phyloP scores from a whole-genome alignment of 2,888 invertebrate genomes.

The Bugulina stolonifera region DNA sequence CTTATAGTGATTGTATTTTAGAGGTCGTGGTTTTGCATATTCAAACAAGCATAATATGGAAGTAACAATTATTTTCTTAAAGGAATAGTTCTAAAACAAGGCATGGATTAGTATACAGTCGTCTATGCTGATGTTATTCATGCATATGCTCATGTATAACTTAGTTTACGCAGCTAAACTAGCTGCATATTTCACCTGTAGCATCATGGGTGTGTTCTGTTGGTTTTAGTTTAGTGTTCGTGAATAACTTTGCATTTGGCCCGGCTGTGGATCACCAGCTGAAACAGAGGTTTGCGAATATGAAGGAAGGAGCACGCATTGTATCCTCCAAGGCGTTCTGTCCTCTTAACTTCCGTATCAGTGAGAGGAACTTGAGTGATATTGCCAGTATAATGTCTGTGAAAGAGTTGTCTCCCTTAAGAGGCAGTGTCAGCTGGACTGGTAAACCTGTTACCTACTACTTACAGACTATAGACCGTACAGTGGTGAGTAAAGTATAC shows the following conservation, averaged over 20 bases:
- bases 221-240: conserved; percentile 84
- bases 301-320: conserved; percentile 77
- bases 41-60: background rate
- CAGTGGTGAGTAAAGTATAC: conserved; percentile 57
- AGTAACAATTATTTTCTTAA: too few relatives aligned
- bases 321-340: conserved; percentile 98
- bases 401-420: conserved; percentile 86
- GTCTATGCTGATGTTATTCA: too few relatives aligned
- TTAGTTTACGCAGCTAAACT: too few relatives aligned
- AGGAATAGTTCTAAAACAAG: too few relatives aligned
- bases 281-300: conserved; percentile 90
- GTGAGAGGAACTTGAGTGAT: conserved; percentile 91
- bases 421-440: conserved; percentile 97
- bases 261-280: conserved; percentile 93
- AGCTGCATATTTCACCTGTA: too few relatives aligned
- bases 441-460: conserved; percentile 98
- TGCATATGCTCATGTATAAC: too few relatives aligned
- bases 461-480: conserved; percentile 94
- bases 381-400: conserved; percentile 99
- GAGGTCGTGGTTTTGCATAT: background rate
- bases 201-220: too few relatives aligned
- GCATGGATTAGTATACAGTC: too few relatives aligned
- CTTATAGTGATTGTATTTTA: background rate
- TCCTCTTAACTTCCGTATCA: conserved; percentile 95
- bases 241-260: conserved; percentile 98